phyloP scores from a whole-genome alignment of 2,797 vertebrate genomes.

The Pangasius larnaudii region DNA sequence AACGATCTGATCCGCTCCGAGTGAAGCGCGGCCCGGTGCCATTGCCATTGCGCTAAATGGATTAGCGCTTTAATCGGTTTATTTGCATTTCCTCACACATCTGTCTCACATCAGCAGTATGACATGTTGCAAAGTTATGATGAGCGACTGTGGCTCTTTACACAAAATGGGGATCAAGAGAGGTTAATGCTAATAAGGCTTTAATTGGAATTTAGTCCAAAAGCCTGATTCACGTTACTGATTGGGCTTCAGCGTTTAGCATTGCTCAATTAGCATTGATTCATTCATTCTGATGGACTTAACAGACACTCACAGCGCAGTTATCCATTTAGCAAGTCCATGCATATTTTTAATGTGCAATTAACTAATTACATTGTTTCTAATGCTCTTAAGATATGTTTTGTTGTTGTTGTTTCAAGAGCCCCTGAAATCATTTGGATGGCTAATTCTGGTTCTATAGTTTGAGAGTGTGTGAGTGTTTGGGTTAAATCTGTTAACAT shows the following conservation, averaged over 20 bases:
- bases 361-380: background rate
- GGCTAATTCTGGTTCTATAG: background rate
- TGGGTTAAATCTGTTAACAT: background rate
- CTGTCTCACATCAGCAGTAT: constrained; percentile 52
- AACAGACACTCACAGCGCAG: background rate
- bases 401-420: background rate
- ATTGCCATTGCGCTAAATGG: constrained; percentile 61
- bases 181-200: constrained; percentile 42
- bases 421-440: background rate
- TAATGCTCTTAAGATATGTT: background rate
- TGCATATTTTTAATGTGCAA: background rate
- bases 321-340: constrained; percentile 7
- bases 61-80: constrained; percentile 73
- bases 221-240: constrained; percentile 23
- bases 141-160: constrained; percentile 23
- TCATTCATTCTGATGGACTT: constrained; percentile 14
- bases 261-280: background rate
- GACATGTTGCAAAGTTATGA: constrained; percentile 41
- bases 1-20: constrained; percentile 66
- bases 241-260: constrained; percentile 7
- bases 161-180: constrained; percentile 41
- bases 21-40: constrained; percentile 48
- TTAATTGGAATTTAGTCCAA: constrained; percentile 41
- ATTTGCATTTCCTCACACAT: constrained; percentile 69
- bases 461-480: background rate